Evolutionary conservation across 1,140 invertebrate species (phyloP), one percentile per base, ranked within the genome.

Genomic region (Proctacanthus coquilletti): DNA sequence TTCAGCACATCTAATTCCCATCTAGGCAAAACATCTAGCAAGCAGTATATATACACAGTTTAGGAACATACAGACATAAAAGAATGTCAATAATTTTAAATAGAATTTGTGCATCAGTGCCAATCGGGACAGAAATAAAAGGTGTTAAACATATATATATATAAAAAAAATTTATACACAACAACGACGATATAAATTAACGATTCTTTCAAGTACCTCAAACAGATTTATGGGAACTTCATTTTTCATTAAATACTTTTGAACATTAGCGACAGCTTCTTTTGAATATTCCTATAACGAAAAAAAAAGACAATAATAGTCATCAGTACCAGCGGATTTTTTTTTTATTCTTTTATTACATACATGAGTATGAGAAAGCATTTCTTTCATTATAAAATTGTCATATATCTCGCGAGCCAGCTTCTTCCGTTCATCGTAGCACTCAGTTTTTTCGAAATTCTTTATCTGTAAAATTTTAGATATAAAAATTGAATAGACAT

Each of bases 381-480:
- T 75, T 77, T 99, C 96, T 64, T 95, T 95, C 96, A 99, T 99
- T 56, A 99, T 98, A 73, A 94, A 98, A 73, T 96, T 95, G 68
- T 99, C 96, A 66, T 98, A 99, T 56, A 98, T 94, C 63, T 97
- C 88, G 59, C 85, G 75, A 36, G 94, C 93, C 49, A 88, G 75
- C 62, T 87, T 85, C 68, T 85, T 77, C 62, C 94, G 74, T 50
- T 98, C 95, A 50, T 98, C 94, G 23, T 84, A 76, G 51, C 86
- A 89, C 65, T 99, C 95, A 53, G 97, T 70, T 70, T 97, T 98
- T 71, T 98, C 92, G 70, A 89, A 99, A 62, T 81, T 77, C 72
- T 94, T 98, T 58, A 98, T 98, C 92, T 98, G 74, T 42, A 75
- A 64, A 44, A n/a, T n/a, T n/a, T n/a, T n/a, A n/a, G 48, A 48